Base-by-base conservation (phyloP, 2,113 vertebrate species). In the Aythya baeri region DNA sequence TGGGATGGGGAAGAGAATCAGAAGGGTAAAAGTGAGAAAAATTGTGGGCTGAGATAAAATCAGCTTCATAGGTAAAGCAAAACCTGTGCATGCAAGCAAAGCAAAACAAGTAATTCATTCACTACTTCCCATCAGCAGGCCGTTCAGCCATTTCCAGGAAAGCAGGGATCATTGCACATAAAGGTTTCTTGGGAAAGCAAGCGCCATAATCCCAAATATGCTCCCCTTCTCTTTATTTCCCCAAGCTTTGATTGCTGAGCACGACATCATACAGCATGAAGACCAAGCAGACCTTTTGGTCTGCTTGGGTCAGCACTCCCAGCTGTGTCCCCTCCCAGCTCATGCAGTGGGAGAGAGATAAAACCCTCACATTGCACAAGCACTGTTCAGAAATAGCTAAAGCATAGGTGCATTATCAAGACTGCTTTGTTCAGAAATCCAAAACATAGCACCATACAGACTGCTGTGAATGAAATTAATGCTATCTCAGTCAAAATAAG, bases 161-260 rank as follows among this genome's bases (percentile, higher is more conserved):
- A 74, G 18, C 11, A 27, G 10, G 13, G 31, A 4, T 49, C 54
- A 31, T 67, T 9, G 32, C 31, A 10, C 3, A 2, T 52, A 36
- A 44, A 21, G 36, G 23, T 63, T 63, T 41, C 25, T 4, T n/a
- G 12, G 16, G 7, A 87, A 84, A 21, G 78, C 3, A 93, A 84
- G 62, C 0, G 0, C 1, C 21, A 4, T 58, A 63, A 50, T 16
- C 49, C 7, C 27, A 27, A 52, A 17, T 4, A 1, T 52, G 20
- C 4, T 61, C 9, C 11, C 2, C 41, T 55, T 3, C 1, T 88
- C 5, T 8, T 81, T 65, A 17, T 71, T 91, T 82, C 13, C 20
- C 27, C 54, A 46, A 66, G 13, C 1, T 74, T 73, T 61, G 59
- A 15, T 22, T 65, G 29, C 12, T 91, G 27, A 86, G 26, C 15